These are phyloP conservation scores for Sparus aurata DNA, from an alignment of 2,797 vertebrate species.

Conservation along the genomic window DNA sequence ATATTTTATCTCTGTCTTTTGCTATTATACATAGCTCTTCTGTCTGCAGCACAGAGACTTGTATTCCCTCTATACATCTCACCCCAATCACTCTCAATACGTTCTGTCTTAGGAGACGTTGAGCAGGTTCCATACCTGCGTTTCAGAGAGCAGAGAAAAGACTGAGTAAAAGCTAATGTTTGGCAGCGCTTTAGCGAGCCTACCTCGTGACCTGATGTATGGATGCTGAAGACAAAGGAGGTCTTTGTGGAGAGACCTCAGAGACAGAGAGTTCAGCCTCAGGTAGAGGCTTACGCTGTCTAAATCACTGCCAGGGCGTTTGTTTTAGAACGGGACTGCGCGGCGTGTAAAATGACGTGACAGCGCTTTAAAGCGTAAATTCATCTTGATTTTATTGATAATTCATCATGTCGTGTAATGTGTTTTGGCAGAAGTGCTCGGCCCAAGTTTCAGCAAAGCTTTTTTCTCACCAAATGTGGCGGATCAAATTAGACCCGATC, in stretches of 20 bases:
- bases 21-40: constrained; percentile 74
- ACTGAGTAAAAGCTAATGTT: constrained; percentile 83
- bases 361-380: constrained; percentile 67
- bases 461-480: constrained; percentile 70
- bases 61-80: constrained; percentile 39
- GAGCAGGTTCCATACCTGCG: constrained; percentile 80
- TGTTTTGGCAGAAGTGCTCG: constrained; percentile 61
- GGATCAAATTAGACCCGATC: constrained; percentile 68
- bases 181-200: constrained; percentile 81
- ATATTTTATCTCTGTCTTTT: constrained; percentile 75
- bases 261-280: constrained; percentile 77
- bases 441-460: constrained; percentile 39
- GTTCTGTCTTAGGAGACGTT: constrained; percentile 75
- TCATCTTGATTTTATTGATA: constrained; percentile 76
- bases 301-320: constrained; percentile 75
- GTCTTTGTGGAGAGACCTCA: constrained; percentile 77
- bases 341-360: constrained; percentile 63
- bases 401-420: constrained; percentile 69
- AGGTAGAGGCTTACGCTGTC: constrained; percentile 79
- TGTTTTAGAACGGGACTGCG: constrained; percentile 73
- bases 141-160: constrained; percentile 73
- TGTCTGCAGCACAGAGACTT: constrained; percentile 54
- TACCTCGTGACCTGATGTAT: constrained; percentile 82
- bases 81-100: constrained; percentile 54
- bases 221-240: constrained; percentile 79